Evolutionary conservation across 2,888 invertebrate genomes (phyloP), one percentile per base, ranked within the genome.

Genomic region (Cataglyphis rosenhaueri): DNA sequence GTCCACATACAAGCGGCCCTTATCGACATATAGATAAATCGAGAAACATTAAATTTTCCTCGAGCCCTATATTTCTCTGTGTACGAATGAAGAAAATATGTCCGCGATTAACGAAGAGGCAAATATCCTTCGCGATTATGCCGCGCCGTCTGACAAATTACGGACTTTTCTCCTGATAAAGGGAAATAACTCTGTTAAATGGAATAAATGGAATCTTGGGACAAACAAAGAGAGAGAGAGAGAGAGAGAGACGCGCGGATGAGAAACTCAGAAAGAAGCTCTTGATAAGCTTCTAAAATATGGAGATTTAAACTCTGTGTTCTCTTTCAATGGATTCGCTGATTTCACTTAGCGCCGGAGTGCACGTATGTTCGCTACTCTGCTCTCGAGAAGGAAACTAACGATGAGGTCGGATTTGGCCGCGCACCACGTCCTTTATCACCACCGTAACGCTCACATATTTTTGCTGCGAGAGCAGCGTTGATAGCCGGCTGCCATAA

Each of bases 401-500:
- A 78, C 59, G 57, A 41, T 21, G 68, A 57, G 78, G 70, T 78
- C 70, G 78, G 78, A 78, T 78, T 70, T 78, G 78, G 78, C 78
- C 44, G 55, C 66, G 55, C 1, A 57, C 70, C 70, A 44, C 78
- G 57, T 78, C 44, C 78, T 78, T 78, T 78, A 78, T 78, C 78
- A 78, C 32, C 15, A 32, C 78, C 21, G 57, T 78, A 78, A 78
- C 44, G 57, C 18, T 78, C 78, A 32, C 78, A 70, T 78, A 78
- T 78, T 70, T 70, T 78, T 57, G 57, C 32, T 59, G 78, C 32
- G 59, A 70, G 44, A 59, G 78, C 57, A 78, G 25, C 41, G 78
- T 70, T 78, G 78, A 78, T 70, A 78, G 78, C 70, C 41, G 70
- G 32, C 78, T 78, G 70, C 78, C 78, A 78, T 78, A 78, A 78